Evolutionary conservation across 1,140 invertebrate genomes (phyloP).

Genomic region (Coenobita brevimanus): DNA sequence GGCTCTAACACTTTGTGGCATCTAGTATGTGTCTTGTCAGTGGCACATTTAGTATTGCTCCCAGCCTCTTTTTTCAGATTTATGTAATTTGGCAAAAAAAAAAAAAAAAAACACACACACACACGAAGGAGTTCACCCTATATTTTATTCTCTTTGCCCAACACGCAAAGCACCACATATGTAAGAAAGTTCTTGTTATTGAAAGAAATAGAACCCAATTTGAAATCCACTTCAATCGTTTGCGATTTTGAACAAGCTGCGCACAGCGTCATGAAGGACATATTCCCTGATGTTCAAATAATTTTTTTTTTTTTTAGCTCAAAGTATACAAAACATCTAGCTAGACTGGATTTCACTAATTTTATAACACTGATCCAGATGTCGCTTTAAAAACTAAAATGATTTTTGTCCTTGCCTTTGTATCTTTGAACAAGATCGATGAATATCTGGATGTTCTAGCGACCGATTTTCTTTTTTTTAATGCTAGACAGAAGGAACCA

Average conservation of each 20-base stretch:
- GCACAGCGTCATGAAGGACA: slow-evolving; percentile 11
- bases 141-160: slow-evolving; percentile 36
- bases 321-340: too few relatives aligned
- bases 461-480: too few relatives aligned
- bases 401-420: too few relatives aligned
- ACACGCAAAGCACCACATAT: slow-evolving; percentile 22
- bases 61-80: slow-evolving; percentile 39
- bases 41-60: slow-evolving; percentile 48
- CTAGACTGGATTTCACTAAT: too few relatives aligned
- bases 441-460: slow-evolving; percentile 14
- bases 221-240: slow-evolving; percentile 31
- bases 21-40: slow-evolving; percentile 35
- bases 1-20: slow-evolving; percentile 41
- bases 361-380: too few relatives aligned
- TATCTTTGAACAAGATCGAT: slow-evolving; percentile 18
- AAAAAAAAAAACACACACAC: too few relatives aligned
- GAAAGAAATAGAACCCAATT: slow-evolving; percentile 31
- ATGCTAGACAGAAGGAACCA: too few relatives aligned
- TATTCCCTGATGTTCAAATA: slow-evolving; percentile 28
- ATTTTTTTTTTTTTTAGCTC: neutral
- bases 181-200: slow-evolving; percentile 40
- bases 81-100: slow-evolving; percentile 20
- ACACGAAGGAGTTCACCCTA: slow-evolving; percentile 3
- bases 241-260: slow-evolving; percentile 28
- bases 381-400: too few relatives aligned